Conservation (phyloP, 2,888 invertebrate genomes). For the Syrista parreyssii region DNA sequence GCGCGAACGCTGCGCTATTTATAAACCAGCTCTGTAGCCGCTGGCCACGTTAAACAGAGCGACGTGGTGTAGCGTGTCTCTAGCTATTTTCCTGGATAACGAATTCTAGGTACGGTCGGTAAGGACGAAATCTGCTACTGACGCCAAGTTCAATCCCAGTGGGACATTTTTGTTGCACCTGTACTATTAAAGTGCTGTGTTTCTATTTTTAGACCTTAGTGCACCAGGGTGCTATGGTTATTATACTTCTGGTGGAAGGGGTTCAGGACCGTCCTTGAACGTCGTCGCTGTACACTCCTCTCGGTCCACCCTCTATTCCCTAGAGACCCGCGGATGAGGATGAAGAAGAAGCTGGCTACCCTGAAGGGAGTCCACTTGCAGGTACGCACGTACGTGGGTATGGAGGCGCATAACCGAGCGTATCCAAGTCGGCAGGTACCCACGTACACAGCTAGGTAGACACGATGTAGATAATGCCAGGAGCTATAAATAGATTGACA, state of each 20-base stretch:
- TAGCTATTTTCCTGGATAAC: neutral
- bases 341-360: neutral
- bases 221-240: neutral
- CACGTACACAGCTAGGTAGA: neutral
- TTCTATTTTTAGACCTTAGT: neutral
- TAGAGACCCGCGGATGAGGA: neutral
- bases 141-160: too few relatives aligned
- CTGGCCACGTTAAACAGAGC: neutral
- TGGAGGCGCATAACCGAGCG: constrained; percentile 4
- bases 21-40: constrained; percentile 30
- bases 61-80: neutral
- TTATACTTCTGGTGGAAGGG: neutral
- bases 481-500: constrained; percentile 42
- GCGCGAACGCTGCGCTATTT: constrained; percentile 33
- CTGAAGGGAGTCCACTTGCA: neutral
- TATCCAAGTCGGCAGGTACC: neutral
- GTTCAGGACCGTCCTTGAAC: constrained; percentile 5
- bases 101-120: neutral
- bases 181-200: neutral
- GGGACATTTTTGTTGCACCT: too few relatives aligned
- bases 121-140: neutral
- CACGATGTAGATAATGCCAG: constrained; percentile 35
- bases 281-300: neutral
- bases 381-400: neutral
- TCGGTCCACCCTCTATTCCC: neutral